Evolutionary conservation across 2,797 vertebrate genomes (phyloP).

Genomic region (Macropodus opercularis): DNA sequence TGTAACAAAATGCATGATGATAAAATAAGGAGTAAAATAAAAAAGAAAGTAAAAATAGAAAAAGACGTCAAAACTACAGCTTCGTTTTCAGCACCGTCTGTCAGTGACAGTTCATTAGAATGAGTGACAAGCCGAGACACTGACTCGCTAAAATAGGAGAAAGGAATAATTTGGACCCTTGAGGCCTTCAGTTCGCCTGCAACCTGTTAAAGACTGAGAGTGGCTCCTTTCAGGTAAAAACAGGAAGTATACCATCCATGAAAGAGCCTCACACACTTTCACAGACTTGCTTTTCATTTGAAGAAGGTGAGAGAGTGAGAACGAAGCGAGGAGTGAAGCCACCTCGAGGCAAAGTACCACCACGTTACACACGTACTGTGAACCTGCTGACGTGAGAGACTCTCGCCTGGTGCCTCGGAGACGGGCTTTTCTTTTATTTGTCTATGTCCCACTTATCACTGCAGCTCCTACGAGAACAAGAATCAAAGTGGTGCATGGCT

Average conservation of each 20-base stretch:
- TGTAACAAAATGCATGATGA: no score
- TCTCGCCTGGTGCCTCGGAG: no score
- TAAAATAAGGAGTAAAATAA: no score
- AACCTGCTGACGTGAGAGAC: no score
- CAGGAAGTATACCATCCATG: background rate
- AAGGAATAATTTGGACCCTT: background rate
- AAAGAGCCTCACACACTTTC: no score
- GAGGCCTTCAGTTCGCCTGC: conserved; percentile 1
- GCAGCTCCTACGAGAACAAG: no score
- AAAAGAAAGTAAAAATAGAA: no score
- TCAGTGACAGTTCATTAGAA: conserved; percentile 20
- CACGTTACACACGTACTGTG: conserved; percentile 11
- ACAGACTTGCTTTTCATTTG: conserved; percentile 30
- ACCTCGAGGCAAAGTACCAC: conserved; percentile 15
- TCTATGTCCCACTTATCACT: no score
- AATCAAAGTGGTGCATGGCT: no score
- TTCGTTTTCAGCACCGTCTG: conserved; percentile 8
- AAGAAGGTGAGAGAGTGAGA: background rate
- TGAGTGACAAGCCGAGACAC: conserved; percentile 15
- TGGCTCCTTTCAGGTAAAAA: conserved; percentile 17
- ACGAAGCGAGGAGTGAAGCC: background rate
- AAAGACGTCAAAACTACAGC: background rate
- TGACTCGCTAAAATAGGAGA: background rate
- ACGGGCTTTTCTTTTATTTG: no score
- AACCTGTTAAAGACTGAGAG: conserved; percentile 2